Evolutionary conservation across 2,113 vertebrate genomes (phyloP), one percentile per base, ranked within the genome.

Genomic region (Xerus inauris): DNA sequence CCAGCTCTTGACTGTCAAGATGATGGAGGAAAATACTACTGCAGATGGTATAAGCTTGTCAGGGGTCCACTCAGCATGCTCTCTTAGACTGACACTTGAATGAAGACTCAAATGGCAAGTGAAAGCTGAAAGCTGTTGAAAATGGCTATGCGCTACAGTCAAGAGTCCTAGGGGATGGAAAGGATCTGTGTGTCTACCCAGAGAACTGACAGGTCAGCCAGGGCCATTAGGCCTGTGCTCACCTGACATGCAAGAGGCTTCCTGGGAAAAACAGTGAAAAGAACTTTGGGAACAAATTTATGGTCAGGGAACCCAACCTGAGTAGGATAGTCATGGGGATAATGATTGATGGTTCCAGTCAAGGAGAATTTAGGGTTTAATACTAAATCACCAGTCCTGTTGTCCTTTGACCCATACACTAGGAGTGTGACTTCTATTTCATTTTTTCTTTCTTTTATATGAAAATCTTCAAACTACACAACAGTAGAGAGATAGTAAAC

Each of bases 1-100:
- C 94, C 95, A 95, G 10, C 73, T 85, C 89, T 67, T 93, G 91
- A 67, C 94, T 95, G 94, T 97, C 97, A 94, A 82, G 94, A 94
- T 94, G 96, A 97, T 73, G 96, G 89, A 77, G 92, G 92, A 79
- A 94, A 88, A 96, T 84, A 77, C 93, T 93, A 65, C 94, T 94
- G 91, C 94, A 97, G 94, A 91, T 93, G 96, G 91, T 28, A n/a
- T 40, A 79, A 89, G 91, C 95, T 69, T 87, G 94, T 91, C 86
- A 35, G 49, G 83, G 91, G 85, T 87, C 95, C 49, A 51, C 89
- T 87, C 51, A 28, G 35, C 10, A 0, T 19, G n/a, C 69, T 91
- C 57, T 67, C 79, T 87, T 9, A 75, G 28, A 49, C 92, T 94
- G 91, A 94, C 91, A 51, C 57, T 45, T 62, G 94, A 97, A 96